These are phyloP conservation scores for Maccullochella peelii DNA, from an alignment of 2,113 vertebrate genomes.

Conservation along the genomic window DNA sequence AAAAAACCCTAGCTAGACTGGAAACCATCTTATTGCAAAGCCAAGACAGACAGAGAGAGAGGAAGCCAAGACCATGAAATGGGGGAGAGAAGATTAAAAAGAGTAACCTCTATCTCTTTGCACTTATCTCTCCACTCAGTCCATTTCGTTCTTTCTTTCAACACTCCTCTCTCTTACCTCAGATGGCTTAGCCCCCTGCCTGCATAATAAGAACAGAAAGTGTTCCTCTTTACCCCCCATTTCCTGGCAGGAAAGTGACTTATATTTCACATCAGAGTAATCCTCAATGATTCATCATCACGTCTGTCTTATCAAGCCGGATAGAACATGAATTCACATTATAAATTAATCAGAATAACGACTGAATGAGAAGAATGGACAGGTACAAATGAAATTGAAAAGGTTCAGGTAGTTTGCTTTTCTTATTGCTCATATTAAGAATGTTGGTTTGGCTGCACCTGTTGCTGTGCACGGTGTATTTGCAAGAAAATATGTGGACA, in stretches of 20 bases:
- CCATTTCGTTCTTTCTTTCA: conserved; percentile 59
- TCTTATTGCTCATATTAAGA: background rate
- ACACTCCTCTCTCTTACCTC: conserved; percentile 38
- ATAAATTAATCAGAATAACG: conserved; percentile 20
- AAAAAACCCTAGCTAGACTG: background rate
- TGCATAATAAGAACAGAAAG: conserved; percentile 36
- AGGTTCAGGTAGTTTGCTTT: background rate
- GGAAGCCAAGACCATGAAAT: conserved; percentile 61
- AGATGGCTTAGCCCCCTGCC: conserved; percentile 40
- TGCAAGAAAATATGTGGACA: background rate
- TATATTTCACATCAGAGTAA: conserved; percentile 54
- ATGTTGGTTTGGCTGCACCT: background rate
- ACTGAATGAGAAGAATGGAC: background rate
- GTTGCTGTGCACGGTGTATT: background rate
- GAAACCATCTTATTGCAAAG: conserved; percentile 32
- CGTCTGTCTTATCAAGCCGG: conserved; percentile 15
- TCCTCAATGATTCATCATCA: conserved; percentile 33
- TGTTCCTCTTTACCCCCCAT: conserved; percentile 41
- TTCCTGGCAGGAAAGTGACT: conserved; percentile 37
- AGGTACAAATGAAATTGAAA: background rate
- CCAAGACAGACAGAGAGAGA: conserved; percentile 7
- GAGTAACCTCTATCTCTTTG: conserved; percentile 62
- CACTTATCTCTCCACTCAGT: conserved; percentile 60
- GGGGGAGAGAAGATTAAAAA: conserved; percentile 61
- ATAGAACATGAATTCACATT: conserved; percentile 21